A percentile compares a stretch with the other conserved stretches of the same genome.
Conservation (phyloP, 2,797 vertebrate species). For the Esox masquinongy region DNA sequence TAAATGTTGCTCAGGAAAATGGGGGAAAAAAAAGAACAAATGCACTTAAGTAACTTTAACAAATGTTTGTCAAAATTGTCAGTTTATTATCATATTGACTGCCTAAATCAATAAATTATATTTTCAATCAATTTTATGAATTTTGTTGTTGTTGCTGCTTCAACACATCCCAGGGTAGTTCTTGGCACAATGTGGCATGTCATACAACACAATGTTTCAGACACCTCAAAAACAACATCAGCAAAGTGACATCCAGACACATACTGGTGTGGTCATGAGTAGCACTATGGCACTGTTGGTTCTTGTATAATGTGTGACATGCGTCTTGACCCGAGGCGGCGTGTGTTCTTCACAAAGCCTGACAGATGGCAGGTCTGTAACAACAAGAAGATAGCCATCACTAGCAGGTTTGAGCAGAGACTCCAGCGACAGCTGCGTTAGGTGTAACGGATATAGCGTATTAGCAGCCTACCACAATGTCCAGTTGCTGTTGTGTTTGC, state of each 20-base stretch:
- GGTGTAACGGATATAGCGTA: neutral
- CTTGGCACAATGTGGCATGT: neutral
- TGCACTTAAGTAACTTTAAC: neutral
- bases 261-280: neutral
- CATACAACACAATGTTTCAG: neutral
- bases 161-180: neutral
- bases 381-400: neutral
- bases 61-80: neutral
- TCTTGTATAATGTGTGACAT: neutral
- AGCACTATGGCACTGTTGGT: neutral
- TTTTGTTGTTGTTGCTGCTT: neutral
- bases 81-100: neutral
- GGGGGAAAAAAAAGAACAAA: neutral
- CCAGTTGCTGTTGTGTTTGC: conserved; percentile 3
- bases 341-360: neutral
- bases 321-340: neutral
- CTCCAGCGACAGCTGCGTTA: neutral
- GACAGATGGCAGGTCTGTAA: conserved; percentile 1
- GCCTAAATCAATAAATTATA: neutral
- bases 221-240: neutral
- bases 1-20: neutral
- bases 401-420: neutral
- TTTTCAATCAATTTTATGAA: neutral
- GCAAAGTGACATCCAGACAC: neutral
- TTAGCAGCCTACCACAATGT: conserved; percentile 5